Evolutionary conservation across 2,888 invertebrate species (phyloP).

Genomic region (Phengaris alcon): DNA sequence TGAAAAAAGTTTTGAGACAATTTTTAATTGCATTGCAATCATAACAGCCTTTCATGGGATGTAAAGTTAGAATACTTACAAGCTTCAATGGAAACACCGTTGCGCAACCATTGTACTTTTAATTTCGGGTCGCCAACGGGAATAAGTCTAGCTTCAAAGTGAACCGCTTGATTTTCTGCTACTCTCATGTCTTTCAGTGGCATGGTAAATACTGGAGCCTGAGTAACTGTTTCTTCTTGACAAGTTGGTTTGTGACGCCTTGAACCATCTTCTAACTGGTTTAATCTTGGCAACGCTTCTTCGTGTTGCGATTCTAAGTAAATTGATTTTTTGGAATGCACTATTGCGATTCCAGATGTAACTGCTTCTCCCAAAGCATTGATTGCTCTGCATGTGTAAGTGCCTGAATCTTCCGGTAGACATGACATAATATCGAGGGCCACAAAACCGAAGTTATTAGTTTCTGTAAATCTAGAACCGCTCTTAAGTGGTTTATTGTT

Average conservation of each 20-base stretch:
- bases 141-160: slow-evolving; percentile 95
- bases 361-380: slow-evolving; percentile 96
- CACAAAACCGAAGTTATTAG: slow-evolving; percentile 98
- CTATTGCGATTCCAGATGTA: slow-evolving; percentile 91
- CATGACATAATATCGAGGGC: slow-evolving; percentile 97
- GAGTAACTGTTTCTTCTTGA: slow-evolving; percentile 88
- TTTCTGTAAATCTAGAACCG: slow-evolving; percentile 96
- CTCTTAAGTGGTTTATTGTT: slow-evolving; percentile 94
- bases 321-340: slow-evolving; percentile 91
- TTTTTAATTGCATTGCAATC: background rate
- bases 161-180: slow-evolving; percentile 94
- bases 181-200: slow-evolving; percentile 92
- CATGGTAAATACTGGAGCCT: slow-evolving; percentile 95
- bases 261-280: slow-evolving; percentile 89
- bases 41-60: background rate
- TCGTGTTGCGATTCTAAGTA: slow-evolving; percentile 93
- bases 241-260: slow-evolving; percentile 85
- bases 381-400: slow-evolving; percentile 95
- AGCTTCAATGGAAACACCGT: slow-evolving; percentile 93
- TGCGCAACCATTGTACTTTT: slow-evolving; percentile 95
- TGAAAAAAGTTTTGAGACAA: slow-evolving; percentile 46
- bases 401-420: slow-evolving; percentile 97
- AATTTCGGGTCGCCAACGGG: slow-evolving; percentile 96
- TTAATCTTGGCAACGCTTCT: slow-evolving; percentile 88
- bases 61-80: slow-evolving; percentile 77